Evolutionary conservation across 2,797 vertebrate species (phyloP).

Genomic region (Notolepis coatsorum): DNA sequence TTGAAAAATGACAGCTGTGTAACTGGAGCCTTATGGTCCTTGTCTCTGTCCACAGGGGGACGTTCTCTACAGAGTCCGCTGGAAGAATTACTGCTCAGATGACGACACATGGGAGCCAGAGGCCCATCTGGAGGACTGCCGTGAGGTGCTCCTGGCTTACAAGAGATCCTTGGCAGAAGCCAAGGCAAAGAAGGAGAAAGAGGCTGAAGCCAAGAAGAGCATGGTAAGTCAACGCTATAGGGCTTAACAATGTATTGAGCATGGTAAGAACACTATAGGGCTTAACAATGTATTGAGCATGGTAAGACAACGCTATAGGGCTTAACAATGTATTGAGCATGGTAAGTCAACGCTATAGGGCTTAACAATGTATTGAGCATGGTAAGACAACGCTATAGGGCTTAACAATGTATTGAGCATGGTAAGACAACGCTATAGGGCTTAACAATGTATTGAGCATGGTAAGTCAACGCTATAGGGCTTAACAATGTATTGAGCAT

Average conservation of each 20-base stretch:
- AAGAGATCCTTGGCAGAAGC: slow-evolving; percentile 84
- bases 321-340: too few species aligned
- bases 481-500: too few species aligned
- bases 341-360: neutral
- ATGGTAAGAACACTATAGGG: too few species aligned
- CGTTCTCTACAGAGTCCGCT: slow-evolving; percentile 93
- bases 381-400: too few species aligned
- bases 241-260: too few species aligned
- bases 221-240: slow-evolving; percentile 82
- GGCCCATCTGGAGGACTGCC: slow-evolving; percentile 93
- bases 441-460: too few species aligned
- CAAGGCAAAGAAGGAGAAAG: slow-evolving; percentile 90
- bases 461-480: too few species aligned
- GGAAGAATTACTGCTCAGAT: slow-evolving; percentile 96
- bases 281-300: too few species aligned
- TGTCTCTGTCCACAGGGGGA: slow-evolving; percentile 82
- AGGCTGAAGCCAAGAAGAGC: slow-evolving; percentile 72
- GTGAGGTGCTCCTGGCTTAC: slow-evolving; percentile 93
- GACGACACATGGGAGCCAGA: slow-evolving; percentile 99
- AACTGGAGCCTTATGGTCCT: neutral
- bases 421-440: too few species aligned
- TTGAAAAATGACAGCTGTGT: neutral
- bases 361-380: too few species aligned
- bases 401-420: too few species aligned
- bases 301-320: too few species aligned